Evolutionary conservation across 1,140 invertebrate genomes (phyloP), one percentile per base, ranked within the genome.

Genomic region (Eciton burchellii): DNA sequence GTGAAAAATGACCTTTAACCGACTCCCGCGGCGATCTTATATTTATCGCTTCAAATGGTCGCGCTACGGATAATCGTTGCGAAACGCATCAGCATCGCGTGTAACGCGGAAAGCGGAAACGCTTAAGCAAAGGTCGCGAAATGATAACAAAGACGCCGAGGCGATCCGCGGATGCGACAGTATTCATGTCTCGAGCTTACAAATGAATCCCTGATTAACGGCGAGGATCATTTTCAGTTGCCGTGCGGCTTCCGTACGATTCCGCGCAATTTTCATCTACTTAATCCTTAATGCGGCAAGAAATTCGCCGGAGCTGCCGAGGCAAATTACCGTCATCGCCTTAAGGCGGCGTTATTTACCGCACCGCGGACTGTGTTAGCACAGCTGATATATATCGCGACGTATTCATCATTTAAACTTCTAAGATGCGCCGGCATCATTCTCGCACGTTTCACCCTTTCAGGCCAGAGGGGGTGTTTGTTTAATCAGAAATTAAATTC

Each of bases 301-400:
- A 74, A 74, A 49, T 74, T 74, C 57, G 56, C 54, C 54, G 68
- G 47, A 26, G 47, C 24, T 8, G 68, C 41, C 9, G 57, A 74
- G 47, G 43, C 72, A 49, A 62, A 74, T 74, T 74, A 49, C 72
- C 72, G 57, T 62, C 72, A 74, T 62, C 57, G 54, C 56, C 71
- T 74, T 62, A 35, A 74, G 72, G 57, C 57, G n/a, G 24, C 57
- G 57, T 49, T 60, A 49, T 74, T 74, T 74, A 62, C 43, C 26
- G 19, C 11, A 45, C 9, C 56, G 56, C 57, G 21, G 21, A 41
- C 24, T 49, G 57, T 74, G 57, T 74, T 62, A 35, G 57, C 72
- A 49, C 35, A 62, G 26, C 57, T 74, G 26, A 74, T 62, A 49
- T 62, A 74, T 47, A 62, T 8, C n/a, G 24, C 43, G 29, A 74